These are phyloP conservation scores for Megathymus violae DNA, from an alignment of 1,140 invertebrate genomes.

Conservation along the genomic window DNA sequence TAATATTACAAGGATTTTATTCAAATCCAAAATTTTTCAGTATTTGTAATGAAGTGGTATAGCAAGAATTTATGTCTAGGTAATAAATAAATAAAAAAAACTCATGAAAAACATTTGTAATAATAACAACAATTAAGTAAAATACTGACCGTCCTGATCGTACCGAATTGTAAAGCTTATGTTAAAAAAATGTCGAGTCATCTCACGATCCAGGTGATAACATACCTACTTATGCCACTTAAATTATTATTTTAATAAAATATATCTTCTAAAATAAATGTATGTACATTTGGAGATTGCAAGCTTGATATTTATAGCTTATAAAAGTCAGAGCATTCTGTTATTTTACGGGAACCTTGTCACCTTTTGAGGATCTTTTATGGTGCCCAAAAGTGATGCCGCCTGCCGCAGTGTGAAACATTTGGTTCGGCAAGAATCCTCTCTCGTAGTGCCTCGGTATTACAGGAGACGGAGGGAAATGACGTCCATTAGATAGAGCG, in stretches of 20 bases:
- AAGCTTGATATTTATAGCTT: too few relatives aligned
- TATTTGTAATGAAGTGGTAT: neutral
- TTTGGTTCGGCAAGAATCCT: constrained; percentile 80
- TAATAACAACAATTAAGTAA: constrained; percentile 42
- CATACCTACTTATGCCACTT: neutral
- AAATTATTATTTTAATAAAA: too few relatives aligned
- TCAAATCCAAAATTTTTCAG: too few relatives aligned
- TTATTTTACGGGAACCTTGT: constrained; percentile 43
- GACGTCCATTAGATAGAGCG: constrained; percentile 61
- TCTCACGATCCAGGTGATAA: neutral
- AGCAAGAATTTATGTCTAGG: neutral
- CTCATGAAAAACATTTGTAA: constrained; percentile 27
- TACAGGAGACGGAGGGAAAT: constrained; percentile 48
- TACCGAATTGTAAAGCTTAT: neutral
- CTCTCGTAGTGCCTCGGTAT: constrained; percentile 70
- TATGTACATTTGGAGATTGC: constrained; percentile 13
- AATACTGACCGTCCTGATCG: constrained; percentile 50
- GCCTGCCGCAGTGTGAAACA: constrained; percentile 73
- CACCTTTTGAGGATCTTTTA: constrained; percentile 68
- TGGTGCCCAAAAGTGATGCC: constrained; percentile 72
- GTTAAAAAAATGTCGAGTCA: neutral
- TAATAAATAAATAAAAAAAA: neutral
- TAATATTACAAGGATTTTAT: too few relatives aligned
- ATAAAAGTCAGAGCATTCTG: too few relatives aligned
- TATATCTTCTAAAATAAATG: neutral